These are phyloP conservation scores for Ceraclea dissimilis DNA, from an alignment of 2,888 invertebrate species.

Conservation along the genomic window DNA sequence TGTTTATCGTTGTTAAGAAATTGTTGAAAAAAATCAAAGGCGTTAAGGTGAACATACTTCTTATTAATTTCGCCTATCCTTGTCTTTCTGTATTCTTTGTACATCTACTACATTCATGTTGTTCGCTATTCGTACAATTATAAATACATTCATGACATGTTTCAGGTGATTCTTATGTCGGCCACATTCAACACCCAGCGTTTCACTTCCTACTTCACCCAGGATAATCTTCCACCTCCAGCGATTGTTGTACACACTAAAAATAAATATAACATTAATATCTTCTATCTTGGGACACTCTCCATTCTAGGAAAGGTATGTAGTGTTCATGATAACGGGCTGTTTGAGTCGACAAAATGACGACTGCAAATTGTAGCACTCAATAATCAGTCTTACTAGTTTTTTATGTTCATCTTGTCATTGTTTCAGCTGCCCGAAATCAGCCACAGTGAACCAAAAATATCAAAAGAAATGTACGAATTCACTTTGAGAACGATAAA, in stretches of 20 bases:
- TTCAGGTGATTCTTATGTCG: conserved; percentile 86
- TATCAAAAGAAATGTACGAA: conserved; percentile 52
- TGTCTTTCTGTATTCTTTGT: too few species aligned
- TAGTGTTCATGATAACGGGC: conserved; percentile 23
- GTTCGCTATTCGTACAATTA: too few species aligned
- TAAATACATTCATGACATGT: too few species aligned
- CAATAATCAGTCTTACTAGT: too few species aligned
- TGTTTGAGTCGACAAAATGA: too few species aligned
- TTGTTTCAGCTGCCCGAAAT: conserved; percentile 41
- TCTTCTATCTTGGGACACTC: conserved; percentile 55
- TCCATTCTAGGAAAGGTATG: conserved; percentile 44
- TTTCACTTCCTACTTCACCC: conserved; percentile 61
- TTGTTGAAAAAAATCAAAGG: conserved; percentile 61
- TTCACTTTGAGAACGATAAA: conserved; percentile 54
- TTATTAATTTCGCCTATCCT: neutral
- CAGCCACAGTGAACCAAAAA: conserved; percentile 47
- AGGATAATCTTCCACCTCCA: neutral
- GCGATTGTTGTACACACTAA: neutral
- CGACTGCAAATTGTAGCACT: too few species aligned
- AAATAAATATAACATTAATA: conserved; percentile 41
- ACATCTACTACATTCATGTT: too few species aligned
- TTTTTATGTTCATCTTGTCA: too few species aligned
- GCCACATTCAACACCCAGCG: conserved; percentile 76
- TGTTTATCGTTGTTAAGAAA: conserved; percentile 73
- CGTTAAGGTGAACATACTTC: conserved; percentile 44